phyloP scores from a whole-genome alignment of 2,888 invertebrate species.

The Heliconius sara region DNA sequence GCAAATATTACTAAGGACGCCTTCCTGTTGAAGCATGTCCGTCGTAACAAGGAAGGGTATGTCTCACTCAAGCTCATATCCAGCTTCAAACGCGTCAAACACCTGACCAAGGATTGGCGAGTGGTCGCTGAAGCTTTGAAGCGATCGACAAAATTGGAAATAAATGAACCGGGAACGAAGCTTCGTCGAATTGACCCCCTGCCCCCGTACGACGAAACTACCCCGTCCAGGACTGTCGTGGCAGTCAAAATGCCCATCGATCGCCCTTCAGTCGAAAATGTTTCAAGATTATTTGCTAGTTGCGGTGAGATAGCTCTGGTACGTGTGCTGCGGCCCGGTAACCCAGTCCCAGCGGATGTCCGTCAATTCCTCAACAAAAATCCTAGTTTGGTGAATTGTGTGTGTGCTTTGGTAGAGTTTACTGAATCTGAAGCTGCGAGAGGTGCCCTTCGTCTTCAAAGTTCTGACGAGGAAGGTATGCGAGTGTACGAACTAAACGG shows the following conservation, averaged over 20 bases:
- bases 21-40: slow-evolving; percentile 96
- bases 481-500: slow-evolving; percentile 90
- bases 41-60: slow-evolving; percentile 97
- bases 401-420: slow-evolving; percentile 96
- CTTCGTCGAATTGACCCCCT: slow-evolving; percentile 92
- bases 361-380: slow-evolving; percentile 95
- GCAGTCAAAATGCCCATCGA: slow-evolving; percentile 93
- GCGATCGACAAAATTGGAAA: slow-evolving; percentile 90
- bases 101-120: slow-evolving; percentile 96
- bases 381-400: slow-evolving; percentile 92
- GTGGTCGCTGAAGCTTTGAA: slow-evolving; percentile 94
- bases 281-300: slow-evolving; percentile 94
- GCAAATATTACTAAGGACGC: slow-evolving; percentile 97
- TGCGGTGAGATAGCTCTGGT: slow-evolving; percentile 96
- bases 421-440: slow-evolving; percentile 93
- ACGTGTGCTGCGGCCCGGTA: slow-evolving; percentile 93
- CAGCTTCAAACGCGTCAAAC: slow-evolving; percentile 97
- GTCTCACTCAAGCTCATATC: slow-evolving; percentile 97
- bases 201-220: slow-evolving; percentile 95
- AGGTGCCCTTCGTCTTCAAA: slow-evolving; percentile 89
- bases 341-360: slow-evolving; percentile 95
- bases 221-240: slow-evolving; percentile 95
- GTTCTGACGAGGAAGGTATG: slow-evolving; percentile 84
- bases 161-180: slow-evolving; percentile 96
- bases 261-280: slow-evolving; percentile 93